Base-by-base conservation (phyloP, 2,888 invertebrate species). In the Diaphora mendica region DNA sequence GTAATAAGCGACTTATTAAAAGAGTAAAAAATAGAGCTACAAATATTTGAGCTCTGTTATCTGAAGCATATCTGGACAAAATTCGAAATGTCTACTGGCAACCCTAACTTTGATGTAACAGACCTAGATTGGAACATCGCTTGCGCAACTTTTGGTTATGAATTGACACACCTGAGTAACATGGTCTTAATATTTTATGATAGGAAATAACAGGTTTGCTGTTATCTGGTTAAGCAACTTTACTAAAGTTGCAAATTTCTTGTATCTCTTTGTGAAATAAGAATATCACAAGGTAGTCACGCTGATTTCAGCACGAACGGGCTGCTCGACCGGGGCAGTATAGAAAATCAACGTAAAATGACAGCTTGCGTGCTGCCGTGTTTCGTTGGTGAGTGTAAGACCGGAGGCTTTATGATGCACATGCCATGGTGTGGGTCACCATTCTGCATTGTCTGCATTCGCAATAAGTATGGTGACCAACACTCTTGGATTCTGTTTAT, bases 141-240 rank as follows among this genome's bases (percentile, higher is more conserved):
- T 76, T 77, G 76, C 74, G 75, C 78, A 82, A 81, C 67, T 2
- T n/a, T 26, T 26, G 39, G n/a, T 59, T 76, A 62, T 74, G 73
- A 73, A 62, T 78, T 75, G 77, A 70, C 71, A 68, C 48, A 76
- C 72, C 69, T 39, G 65, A 65, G 69, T 62, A 62, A 65, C 55
- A 59, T 30, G 33, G 68, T 39, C 35, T 13, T 42, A 66, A 73
- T 70, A 73, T 66, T 70, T 70, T 26, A 65, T 72, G 62, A 33
- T 67, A 64, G 64, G 65, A 51, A 73, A 73, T 68, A 68, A 72
- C 64, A 55, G 35, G 30, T 30, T 64, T 48, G 67, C n/a, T 64
- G 62, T 62, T 67, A 70, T 20, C 33, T 48, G 42, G 48, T 72
- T 71, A 42, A 39, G 71, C 35, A 66, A 72, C 44, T 62, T n/a